Percentiles rank a stretch among this genome's conserved stretches.
Evolutionary conservation across 2,113 vertebrate genomes (phyloP).

Genomic region (Dissostichus mawsoni): DNA sequence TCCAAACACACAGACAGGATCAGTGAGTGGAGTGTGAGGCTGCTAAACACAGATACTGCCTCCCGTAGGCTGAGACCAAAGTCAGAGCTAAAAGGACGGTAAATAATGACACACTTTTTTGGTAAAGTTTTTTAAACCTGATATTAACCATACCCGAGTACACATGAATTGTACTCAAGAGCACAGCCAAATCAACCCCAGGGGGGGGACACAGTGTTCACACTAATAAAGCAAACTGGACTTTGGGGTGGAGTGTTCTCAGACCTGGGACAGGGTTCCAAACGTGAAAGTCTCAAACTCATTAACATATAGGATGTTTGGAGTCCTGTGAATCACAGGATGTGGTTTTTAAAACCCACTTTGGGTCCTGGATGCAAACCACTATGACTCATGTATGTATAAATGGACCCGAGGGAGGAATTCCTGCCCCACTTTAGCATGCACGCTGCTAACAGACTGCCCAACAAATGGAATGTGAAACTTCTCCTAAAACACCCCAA

Average conservation of each 20-base stretch:
- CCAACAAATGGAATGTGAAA: background rate
- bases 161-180: too few species aligned
- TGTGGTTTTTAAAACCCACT: conserved; percentile 22
- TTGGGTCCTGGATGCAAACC: conserved; percentile 25
- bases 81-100: background rate
- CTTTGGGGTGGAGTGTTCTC: too few species aligned
- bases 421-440: conserved; percentile 16
- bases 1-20: background rate
- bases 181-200: too few species aligned
- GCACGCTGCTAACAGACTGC: background rate
- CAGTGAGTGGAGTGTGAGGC: background rate
- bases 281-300: background rate
- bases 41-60: background rate
- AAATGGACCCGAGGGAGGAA: conserved; percentile 1
- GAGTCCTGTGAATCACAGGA: conserved; percentile 25
- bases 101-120: too few species aligned
- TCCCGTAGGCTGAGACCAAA: background rate
- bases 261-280: too few species aligned
- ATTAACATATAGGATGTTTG: conserved; percentile 9
- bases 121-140: too few species aligned
- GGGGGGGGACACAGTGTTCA: too few species aligned
- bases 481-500: background rate
- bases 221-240: too few species aligned
- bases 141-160: too few species aligned
- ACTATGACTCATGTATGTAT: conserved; percentile 22